phyloP scores from a whole-genome alignment of 2,888 invertebrate species.

The Stenurella melanura region DNA sequence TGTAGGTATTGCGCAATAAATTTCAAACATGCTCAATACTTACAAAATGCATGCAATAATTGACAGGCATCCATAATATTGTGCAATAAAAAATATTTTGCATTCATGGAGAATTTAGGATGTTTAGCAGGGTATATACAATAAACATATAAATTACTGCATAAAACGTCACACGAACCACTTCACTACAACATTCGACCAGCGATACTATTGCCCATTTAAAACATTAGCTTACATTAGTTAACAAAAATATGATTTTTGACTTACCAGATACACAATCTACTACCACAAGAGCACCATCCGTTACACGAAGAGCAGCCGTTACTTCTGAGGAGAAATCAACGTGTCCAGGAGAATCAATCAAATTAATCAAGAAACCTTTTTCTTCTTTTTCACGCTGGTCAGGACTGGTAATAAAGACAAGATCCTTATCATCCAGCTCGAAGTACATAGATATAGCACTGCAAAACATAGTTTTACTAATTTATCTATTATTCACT shows the following conservation, averaged over 20 bases:
- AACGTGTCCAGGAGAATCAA: constrained; percentile 99
- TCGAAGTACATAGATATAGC: constrained; percentile 99
- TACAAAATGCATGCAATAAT: no score
- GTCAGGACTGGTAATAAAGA: constrained; percentile 92
- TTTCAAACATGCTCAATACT: no score
- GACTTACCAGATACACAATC: constrained; percentile 98
- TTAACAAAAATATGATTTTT: neutral
- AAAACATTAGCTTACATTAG: no score
- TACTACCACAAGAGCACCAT: constrained; percentile 99
- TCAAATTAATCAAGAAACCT: constrained; percentile 99
- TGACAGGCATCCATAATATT: no score
- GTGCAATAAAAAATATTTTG: no score
- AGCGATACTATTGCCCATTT: no score
- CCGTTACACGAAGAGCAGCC: constrained; percentile 99
- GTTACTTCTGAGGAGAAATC: constrained; percentile 99
- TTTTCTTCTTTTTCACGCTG: constrained; percentile 92
- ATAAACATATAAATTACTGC: no score
- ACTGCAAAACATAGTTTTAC: constrained; percentile 73
- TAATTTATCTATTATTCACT: constrained; percentile 27
- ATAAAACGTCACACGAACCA: no score
- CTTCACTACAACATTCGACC: no score
- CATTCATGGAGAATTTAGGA: no score
- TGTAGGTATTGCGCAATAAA: no score
- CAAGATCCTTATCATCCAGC: constrained; percentile 94
- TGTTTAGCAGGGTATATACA: no score